Base-by-base conservation (phyloP, 2,113 vertebrate genomes). In the Martes martes region DNA sequence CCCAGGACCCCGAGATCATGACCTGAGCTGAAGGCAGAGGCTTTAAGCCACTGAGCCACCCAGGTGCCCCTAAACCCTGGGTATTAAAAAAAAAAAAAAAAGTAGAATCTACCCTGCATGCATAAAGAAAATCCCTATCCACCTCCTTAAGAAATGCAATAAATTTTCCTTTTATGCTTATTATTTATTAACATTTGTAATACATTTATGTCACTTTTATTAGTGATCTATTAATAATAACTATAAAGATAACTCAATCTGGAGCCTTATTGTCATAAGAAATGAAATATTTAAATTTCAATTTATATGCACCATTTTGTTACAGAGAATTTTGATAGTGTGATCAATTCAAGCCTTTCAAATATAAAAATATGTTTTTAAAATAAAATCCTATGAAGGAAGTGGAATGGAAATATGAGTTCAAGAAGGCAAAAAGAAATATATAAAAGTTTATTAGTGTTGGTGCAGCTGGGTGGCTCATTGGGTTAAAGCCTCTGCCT, bases 281-380 rank as follows among this genome's bases (percentile, higher is more conserved):
- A 97, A 59, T 91, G 93, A 91, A 93, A 91, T 89, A 93, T 93
- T 94, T 87, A 97, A 79, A 84, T 91, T 94, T 82, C 9, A 89
- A 91, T 86, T 92, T 89, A 59, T 89, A 52, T 76, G 23, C 9
- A 24, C 8, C 36, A 2, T 80, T 87, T n/a, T 59, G 15, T 82
- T 73, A 26, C 4, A 92, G 47, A 78, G 14, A 83, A 73, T 74
- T 79, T 47, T 91, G 59, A 67, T 59, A 87, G 18, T 55, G 6
- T 86, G 11, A 83, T 83, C 47, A 65, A 33, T 74, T 74, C 7
- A 78, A 97, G 33, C 2, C 11, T 50, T 94, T 89, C 15, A 89
- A 67, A 63, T 57, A n/a, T 39, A 33, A 69, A 82, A 91, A n/a
- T 65, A 45, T 55, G 42, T 55, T 69, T 91, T 90, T 13, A 86